These are phyloP conservation scores for Diadumene lineata DNA, from an alignment of 92 coral and sea anemone genomes.

Conservation along the genomic window DNA sequence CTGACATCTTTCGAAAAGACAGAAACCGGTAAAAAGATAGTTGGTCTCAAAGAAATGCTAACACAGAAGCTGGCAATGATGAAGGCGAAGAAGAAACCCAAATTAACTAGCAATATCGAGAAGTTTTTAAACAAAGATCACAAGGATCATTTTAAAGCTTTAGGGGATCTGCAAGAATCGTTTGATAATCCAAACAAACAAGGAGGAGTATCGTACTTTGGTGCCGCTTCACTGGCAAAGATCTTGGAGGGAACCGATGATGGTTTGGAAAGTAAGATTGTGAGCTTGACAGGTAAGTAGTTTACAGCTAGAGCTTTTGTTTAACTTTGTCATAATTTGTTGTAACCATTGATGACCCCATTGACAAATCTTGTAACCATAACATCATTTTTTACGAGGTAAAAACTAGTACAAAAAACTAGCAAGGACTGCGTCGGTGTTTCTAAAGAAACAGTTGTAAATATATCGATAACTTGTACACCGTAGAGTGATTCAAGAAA, in stretches of 20 bases:
- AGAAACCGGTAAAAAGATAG: not conserved
- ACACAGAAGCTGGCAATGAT: not conserved
- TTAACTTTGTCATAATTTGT: no score
- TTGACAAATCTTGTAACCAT: no score
- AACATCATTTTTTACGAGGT: no score
- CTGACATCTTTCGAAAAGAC: conserved; percentile 2
- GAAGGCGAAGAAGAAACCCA: conserved; percentile 1
- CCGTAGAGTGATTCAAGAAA: no score
- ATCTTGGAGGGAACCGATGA: conserved; percentile 16
- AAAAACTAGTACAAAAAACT: no score
- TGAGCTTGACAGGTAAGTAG: conserved; percentile 15
- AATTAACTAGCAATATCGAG: conserved; percentile 12
- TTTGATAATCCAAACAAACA: conserved; percentile 20
- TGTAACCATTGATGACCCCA: no score
- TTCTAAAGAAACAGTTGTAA: no score
- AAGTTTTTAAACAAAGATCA: conserved; percentile 22
- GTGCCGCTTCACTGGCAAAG: conserved; percentile 17
- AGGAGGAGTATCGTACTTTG: conserved; percentile 12
- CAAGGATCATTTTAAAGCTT: conserved; percentile 3
- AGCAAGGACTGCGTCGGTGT: no score
- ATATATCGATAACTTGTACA: no score
- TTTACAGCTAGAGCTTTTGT: no score
- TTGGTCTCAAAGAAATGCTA: not conserved
- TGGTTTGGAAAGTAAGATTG: conserved; percentile 26
- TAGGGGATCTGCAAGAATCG: conserved; percentile 16